These are phyloP conservation scores for Volucella zonaria DNA, from an alignment of 2,888 invertebrate species.

Conservation along the genomic window DNA sequence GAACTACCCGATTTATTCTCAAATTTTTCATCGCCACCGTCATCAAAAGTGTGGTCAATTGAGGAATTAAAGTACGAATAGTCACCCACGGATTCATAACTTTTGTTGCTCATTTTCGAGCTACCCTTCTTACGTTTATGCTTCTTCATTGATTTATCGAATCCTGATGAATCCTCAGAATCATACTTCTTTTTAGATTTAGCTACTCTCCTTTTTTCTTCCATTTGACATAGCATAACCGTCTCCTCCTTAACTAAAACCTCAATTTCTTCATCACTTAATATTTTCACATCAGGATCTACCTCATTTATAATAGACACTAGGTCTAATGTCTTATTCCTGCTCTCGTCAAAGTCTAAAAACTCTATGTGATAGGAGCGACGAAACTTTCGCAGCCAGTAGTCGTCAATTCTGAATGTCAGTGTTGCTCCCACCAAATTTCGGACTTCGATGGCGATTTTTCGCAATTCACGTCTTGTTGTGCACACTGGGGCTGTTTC, in stretches of 20 bases:
- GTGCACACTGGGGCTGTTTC: constrained; percentile 2
- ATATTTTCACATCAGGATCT: constrained; percentile 25
- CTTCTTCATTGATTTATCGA: too few species aligned
- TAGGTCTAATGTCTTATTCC: constrained; percentile 24
- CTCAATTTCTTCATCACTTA: constrained; percentile 43
- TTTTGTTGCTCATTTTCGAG: not conserved
- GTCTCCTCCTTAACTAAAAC: constrained; percentile 24
- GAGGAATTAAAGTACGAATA: not conserved
- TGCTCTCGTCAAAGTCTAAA: not conserved
- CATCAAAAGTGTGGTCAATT: too few species aligned
- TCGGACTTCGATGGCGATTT: constrained; percentile 22
- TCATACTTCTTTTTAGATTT: not conserved
- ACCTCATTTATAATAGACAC: constrained; percentile 45
- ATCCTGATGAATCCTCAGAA: not conserved
- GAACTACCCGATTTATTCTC: too few species aligned
- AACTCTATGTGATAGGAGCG: not conserved
- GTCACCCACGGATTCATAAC: not conserved
- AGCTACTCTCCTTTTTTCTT: not conserved
- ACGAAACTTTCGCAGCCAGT: constrained; percentile 61
- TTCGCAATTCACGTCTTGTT: constrained; percentile 45
- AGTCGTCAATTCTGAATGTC: constrained; percentile 25
- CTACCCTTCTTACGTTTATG: not conserved
- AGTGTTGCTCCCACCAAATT: constrained; percentile 53
- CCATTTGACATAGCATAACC: not conserved
- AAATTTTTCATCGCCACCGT: too few species aligned